phyloP scores from a whole-genome alignment of 2,888 invertebrate species.

The Meloe dianella region DNA sequence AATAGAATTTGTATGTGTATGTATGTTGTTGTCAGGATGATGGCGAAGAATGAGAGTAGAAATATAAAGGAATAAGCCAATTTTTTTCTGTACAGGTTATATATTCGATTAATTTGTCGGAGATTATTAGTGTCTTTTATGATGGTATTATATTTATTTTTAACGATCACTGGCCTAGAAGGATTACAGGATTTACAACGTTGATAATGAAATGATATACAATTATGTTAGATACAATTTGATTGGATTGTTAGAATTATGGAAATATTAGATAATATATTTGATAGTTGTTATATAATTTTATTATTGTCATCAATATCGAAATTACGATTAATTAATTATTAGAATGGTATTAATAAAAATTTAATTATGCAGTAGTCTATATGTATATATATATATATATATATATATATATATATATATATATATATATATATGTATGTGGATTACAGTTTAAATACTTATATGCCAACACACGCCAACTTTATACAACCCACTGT shows the following conservation, averaged over 20 bases:
- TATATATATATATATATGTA: too few relatives aligned
- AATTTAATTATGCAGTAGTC: not conserved
- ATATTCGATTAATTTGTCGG: constrained; percentile 52
- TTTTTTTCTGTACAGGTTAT: constrained; percentile 45
- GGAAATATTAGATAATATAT: constrained; percentile 6
- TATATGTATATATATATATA: too few relatives aligned
- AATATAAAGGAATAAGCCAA: constrained; percentile 38
- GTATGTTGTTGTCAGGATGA: constrained; percentile 12
- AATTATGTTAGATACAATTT: constrained; percentile 10
- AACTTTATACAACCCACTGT: constrained; percentile 14
- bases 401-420: too few relatives aligned
- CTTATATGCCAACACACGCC: constrained; percentile 14
- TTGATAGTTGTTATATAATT: constrained; percentile 13
- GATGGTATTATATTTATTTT: constrained; percentile 41
- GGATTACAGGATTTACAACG: constrained; percentile 30
- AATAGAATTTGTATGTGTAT: not conserved
- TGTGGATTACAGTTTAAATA: constrained; percentile 4
- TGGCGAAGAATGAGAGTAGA: constrained; percentile 18
- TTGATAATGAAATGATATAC: constrained; percentile 20
- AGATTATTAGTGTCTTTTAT: constrained; percentile 50
- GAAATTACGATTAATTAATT: constrained; percentile 6
- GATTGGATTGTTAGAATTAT: constrained; percentile 11
- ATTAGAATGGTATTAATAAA: constrained; percentile 11
- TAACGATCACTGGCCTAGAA: constrained; percentile 26
- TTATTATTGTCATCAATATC: constrained; percentile 13